Conservation (phyloP, 1,140 invertebrate species). For the Drosophila varians region DNA sequence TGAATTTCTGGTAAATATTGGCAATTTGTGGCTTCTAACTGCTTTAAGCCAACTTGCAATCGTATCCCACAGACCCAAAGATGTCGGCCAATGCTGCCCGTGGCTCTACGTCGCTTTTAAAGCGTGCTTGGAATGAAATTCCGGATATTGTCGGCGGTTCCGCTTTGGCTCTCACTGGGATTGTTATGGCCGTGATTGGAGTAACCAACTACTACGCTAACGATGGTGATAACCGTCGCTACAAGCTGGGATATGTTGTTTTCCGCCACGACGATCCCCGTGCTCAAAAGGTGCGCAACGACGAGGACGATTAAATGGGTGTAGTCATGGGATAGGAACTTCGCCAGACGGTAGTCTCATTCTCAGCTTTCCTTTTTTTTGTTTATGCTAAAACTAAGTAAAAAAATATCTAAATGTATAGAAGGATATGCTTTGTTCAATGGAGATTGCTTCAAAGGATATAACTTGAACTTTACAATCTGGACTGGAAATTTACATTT, state of each 20-base stretch:
- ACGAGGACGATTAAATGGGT: conserved; percentile 63
- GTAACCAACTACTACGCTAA: conserved; percentile 85
- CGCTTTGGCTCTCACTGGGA: conserved; percentile 84
- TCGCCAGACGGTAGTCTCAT: conserved; percentile 14
- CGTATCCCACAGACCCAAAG: conserved; percentile 23
- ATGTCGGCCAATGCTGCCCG: conserved; percentile 73
- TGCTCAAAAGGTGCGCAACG: conserved; percentile 84
- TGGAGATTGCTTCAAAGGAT: background rate
- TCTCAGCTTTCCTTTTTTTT: conserved; percentile 34
- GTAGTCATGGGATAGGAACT: conserved; percentile 1
- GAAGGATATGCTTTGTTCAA: background rate
- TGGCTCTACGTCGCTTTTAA: conserved; percentile 82
- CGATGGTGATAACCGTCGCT: conserved; percentile 87
- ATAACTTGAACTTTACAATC: background rate
- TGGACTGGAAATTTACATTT: too few relatives aligned
- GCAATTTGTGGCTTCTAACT: background rate
- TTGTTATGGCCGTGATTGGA: conserved; percentile 84
- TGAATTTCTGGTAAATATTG: conserved; percentile 53
- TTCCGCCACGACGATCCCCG: conserved; percentile 87
- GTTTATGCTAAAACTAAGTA: conserved; percentile 62
- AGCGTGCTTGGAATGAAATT: conserved; percentile 87
- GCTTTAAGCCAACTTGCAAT: background rate
- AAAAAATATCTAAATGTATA: conserved; percentile 37
- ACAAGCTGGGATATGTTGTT: conserved; percentile 86
- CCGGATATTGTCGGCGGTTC: conserved; percentile 86